These are phyloP conservation scores for Silurus lanzhouensis DNA, from an alignment of 2,797 vertebrate genomes.

Conservation along the genomic window DNA sequence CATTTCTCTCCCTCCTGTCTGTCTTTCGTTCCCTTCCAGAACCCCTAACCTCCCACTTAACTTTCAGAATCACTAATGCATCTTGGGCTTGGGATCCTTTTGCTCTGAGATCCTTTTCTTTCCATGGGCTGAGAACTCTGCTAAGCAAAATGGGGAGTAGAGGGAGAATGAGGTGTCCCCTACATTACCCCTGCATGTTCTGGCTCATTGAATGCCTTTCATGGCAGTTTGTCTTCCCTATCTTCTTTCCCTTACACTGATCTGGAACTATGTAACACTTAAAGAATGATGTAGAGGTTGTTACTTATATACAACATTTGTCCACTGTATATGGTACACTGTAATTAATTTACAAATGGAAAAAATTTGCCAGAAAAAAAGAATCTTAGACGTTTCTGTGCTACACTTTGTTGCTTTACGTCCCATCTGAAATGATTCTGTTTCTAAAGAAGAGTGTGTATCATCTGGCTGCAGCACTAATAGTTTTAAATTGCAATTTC, in stretches of 20 bases:
- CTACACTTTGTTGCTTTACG: not conserved
- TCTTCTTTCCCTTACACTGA: not conserved
- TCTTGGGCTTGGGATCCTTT: slow-evolving; percentile 28
- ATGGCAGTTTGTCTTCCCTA: slow-evolving; percentile 9
- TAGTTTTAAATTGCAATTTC: slow-evolving; percentile 19
- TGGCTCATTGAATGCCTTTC: slow-evolving; percentile 26
- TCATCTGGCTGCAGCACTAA: not conserved
- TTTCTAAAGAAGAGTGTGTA: slow-evolving; percentile 4
- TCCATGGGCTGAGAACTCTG: slow-evolving; percentile 27
- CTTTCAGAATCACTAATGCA: slow-evolving; percentile 19
- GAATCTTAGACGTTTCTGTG: not conserved
- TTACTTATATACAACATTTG: not conserved
- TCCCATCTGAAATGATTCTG: not conserved
- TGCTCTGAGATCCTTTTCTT: slow-evolving; percentile 16
- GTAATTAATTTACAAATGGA: not conserved
- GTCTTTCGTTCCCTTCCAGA: not conserved
- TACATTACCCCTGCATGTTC: slow-evolving; percentile 21
- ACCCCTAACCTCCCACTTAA: not conserved
- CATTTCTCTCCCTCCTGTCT: not conserved
- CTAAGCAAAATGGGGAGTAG: slow-evolving; percentile 21
- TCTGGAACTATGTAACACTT: not conserved
- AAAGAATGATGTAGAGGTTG: not conserved
- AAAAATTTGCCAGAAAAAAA: not conserved
- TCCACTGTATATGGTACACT: not conserved
- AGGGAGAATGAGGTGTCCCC: slow-evolving; percentile 33